A percentile compares a stretch with the other conserved stretches of the same genome.
Conservation (phyloP, 2,113 vertebrate genomes). For the Trematomus loennbergii region DNA sequence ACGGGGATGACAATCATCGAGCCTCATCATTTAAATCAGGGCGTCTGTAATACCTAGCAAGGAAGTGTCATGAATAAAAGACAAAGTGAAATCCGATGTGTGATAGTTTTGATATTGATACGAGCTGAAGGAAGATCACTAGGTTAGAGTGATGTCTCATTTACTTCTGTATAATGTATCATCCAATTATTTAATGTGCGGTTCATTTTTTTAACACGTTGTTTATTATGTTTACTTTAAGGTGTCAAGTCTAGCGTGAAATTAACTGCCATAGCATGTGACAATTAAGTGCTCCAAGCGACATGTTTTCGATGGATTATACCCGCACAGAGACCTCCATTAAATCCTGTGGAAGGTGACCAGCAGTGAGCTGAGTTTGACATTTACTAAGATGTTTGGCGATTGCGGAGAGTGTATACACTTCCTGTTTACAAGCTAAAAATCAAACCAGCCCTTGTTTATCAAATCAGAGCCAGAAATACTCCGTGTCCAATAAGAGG, state of each 20-base stretch:
- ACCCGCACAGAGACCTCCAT: slow-evolving; percentile 21
- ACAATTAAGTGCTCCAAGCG: slow-evolving; percentile 8
- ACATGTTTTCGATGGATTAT: slow-evolving; percentile 8
- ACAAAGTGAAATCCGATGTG: slow-evolving; percentile 34
- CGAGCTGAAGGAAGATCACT: slow-evolving; percentile 31
- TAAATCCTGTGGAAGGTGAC: slow-evolving; percentile 9
- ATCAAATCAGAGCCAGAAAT: slow-evolving; percentile 45
- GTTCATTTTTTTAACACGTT: not conserved
- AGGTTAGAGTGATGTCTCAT: slow-evolving; percentile 42
- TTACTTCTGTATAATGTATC: slow-evolving; percentile 19
- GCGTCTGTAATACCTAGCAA: slow-evolving; percentile 29
- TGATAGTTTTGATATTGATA: slow-evolving; percentile 49
- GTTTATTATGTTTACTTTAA: slow-evolving; percentile 10
- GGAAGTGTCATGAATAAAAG: slow-evolving; percentile 52
- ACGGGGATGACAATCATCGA: slow-evolving; percentile 45
- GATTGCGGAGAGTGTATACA: slow-evolving; percentile 31
- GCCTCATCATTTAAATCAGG: slow-evolving; percentile 48
- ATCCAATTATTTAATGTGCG: slow-evolving; percentile 11
- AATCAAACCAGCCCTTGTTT: slow-evolving; percentile 2
- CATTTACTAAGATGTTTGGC: slow-evolving; percentile 13
- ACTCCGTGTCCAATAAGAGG: slow-evolving; percentile 10
- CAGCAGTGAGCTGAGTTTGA: slow-evolving; percentile 1
- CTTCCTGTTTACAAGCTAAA: slow-evolving; percentile 32
- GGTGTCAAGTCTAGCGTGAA: slow-evolving; percentile 32
- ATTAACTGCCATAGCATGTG: slow-evolving; percentile 13